A percentile compares a stretch with the other conserved stretches of the same genome.
phyloP scores from a whole-genome alignment of 2,888 invertebrate species.

The Cecidostiba fungosa region DNA sequence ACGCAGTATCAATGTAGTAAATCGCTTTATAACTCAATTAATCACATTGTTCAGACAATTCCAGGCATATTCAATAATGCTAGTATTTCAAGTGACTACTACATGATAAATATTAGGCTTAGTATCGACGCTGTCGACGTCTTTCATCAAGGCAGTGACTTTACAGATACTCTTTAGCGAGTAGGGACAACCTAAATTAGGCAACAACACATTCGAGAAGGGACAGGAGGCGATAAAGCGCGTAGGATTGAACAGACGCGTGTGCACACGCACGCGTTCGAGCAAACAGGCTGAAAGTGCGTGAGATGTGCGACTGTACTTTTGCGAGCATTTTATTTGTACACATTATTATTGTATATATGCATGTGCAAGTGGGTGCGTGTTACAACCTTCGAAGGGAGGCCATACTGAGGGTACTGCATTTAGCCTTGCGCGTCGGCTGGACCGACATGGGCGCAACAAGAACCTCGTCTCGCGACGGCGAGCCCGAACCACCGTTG shows the following conservation, averaged over 20 bases:
- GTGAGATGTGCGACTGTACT: not conserved
- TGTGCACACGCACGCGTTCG: constrained; percentile 41
- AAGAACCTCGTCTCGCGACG: constrained; percentile 84
- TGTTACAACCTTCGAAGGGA: constrained; percentile 84
- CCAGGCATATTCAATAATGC: not conserved
- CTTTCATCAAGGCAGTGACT: not conserved
- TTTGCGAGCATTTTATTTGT: constrained; percentile 3
- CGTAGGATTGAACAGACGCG: constrained; percentile 38
- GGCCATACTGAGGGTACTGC: constrained; percentile 85
- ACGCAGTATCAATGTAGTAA: not conserved
- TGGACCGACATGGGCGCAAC: constrained; percentile 92
- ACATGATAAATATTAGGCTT: not conserved
- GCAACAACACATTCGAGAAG: constrained; percentile 42
- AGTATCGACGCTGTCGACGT: not conserved
- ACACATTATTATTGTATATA: not conserved
- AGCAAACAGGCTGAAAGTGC: not conserved
- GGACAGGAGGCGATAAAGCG: constrained; percentile 41
- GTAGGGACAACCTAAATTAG: constrained; percentile 34
- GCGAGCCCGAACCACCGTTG: constrained; percentile 82
- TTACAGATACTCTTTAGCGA: not conserved
- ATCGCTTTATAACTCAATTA: not conserved
- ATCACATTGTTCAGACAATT: not conserved
- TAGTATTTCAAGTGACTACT: not conserved
- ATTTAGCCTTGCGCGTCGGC: constrained; percentile 90
- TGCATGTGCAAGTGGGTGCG: constrained; percentile 1